Evolutionary conservation across 2,113 vertebrate species (phyloP), one percentile per base, ranked within the genome.

Genomic region (Alexandromys fortis): DNA sequence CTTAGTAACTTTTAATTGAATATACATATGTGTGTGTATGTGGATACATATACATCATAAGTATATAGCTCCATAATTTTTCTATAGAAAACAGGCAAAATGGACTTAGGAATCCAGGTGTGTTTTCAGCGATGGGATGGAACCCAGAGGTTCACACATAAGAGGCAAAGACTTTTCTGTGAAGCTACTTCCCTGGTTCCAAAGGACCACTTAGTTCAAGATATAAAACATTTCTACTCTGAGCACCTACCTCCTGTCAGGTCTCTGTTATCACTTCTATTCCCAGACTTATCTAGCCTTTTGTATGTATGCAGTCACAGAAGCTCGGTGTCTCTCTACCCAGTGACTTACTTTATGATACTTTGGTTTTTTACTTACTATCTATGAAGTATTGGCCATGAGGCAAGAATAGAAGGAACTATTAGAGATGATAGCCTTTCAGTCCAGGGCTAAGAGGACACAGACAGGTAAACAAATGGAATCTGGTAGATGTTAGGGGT

Each of bases 1-100:
- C 28, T 81, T 55, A 81, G 93, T 76, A 92, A 91, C 42, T 88
- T 97, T 89, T 63, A 63, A 87, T 68, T 65, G 26, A 65, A 12
- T 52, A 52, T 52, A 14, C 13, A 4, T 28, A 28, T 5, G 22
- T 38, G 10, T 38, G 24, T 38, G 55, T 58, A 17, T 58, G 55
- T 58, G 17, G 3, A 17, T 45, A 76, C 65, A 45, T 42, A 87
- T 55, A 68, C 47, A 70, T 38, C 17, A 26, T 26, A 45, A 78
- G 24, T 63, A 63, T 26, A 79, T 26, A 28, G 21, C 33, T 83
- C 73, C 86, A 55, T 61, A 58, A 86, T 61, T 90, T 90, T 87
- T 63, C 75, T 55, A 87, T 63, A 78, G 55, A 42, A 91, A 92
- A 65, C 63, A 86, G 5, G 4, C 19, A 67, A 65, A 55, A 63